A percentile compares a stretch with the other conserved stretches of the same genome.
phyloP scores from a whole-genome alignment of 2,113 vertebrate species.

The Chaetops frenatus region DNA sequence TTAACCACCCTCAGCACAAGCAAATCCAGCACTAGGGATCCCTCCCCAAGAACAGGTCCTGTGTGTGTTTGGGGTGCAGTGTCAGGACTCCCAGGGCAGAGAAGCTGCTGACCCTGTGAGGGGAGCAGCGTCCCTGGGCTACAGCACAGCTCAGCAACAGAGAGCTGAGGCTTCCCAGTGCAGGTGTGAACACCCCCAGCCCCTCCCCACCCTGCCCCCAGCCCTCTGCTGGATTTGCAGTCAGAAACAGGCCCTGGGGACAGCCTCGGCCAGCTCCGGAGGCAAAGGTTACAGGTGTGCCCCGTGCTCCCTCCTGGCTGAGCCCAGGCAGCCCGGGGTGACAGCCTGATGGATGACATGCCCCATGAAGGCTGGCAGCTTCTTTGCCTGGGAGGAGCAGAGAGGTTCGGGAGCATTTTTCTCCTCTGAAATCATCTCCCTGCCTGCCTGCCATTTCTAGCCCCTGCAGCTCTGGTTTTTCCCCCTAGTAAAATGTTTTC shows the following conservation, averaged over 20 bases:
- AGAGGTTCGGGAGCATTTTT: slow-evolving; percentile 52
- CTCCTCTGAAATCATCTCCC: slow-evolving; percentile 48
- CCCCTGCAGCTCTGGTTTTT: not conserved
- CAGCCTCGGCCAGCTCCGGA: not conserved
- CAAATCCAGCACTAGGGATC: not conserved
- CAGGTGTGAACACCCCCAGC: not conserved
- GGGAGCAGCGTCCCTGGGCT: rapidly evolving
- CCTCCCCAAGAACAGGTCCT: rapidly evolving
- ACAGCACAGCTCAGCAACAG: rapidly evolving
- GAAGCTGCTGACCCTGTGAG: rapidly evolving
- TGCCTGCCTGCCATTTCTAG: not conserved
- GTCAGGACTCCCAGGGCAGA: rapidly evolving
- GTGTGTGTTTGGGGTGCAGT: not conserved
- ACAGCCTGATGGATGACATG: slow-evolving; percentile 44
- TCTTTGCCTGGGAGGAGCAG: slow-evolving; percentile 37
- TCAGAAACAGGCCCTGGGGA: not conserved
- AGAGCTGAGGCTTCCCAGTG: not conserved
- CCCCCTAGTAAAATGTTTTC: not conserved
- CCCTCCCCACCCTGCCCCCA: not conserved
- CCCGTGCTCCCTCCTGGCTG: not conserved
- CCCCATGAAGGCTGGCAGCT: slow-evolving; percentile 49
- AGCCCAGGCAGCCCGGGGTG: not conserved
- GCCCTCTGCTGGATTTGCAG: not conserved
- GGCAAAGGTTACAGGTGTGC: slow-evolving; percentile 49
- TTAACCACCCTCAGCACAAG: not conserved